phyloP scores from a whole-genome alignment of 2,888 invertebrate species.

The Eupithecia subfuscata region DNA sequence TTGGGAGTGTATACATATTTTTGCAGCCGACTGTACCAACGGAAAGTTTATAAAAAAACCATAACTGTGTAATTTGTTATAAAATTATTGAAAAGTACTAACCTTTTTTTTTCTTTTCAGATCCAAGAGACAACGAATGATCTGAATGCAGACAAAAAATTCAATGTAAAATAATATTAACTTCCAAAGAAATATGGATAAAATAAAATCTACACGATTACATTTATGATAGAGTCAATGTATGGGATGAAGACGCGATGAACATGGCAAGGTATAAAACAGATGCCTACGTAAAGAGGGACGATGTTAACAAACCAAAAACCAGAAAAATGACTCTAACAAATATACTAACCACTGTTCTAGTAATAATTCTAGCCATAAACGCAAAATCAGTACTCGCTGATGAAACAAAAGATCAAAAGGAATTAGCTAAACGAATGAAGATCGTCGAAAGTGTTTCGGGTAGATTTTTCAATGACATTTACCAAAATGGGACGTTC shows the following conservation, averaged over 20 bases:
- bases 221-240: background rate
- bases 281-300: slow-evolving; percentile 28
- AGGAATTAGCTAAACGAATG: slow-evolving; percentile 64
- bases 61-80: background rate
- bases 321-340: slow-evolving; percentile 40
- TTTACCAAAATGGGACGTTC: slow-evolving; percentile 77
- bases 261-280: slow-evolving; percentile 35
- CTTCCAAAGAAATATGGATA: slow-evolving; percentile 21
- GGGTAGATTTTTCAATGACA: slow-evolving; percentile 69
- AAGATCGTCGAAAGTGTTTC: slow-evolving; percentile 68
- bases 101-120: background rate
- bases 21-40: too few species aligned
- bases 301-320: slow-evolving; percentile 22
- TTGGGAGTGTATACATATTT: too few species aligned
- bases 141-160: background rate
- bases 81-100: background rate
- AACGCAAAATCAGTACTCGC: slow-evolving; percentile 53
- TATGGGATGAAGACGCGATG: slow-evolving; percentile 9
- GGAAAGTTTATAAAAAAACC: background rate
- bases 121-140: background rate
- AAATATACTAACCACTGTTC: slow-evolving; percentile 53
- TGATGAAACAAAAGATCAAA: slow-evolving; percentile 55
- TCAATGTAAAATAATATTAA: background rate
- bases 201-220: slow-evolving; percentile 1
- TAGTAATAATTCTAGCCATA: slow-evolving; percentile 62